phyloP scores from a whole-genome alignment of 2,797 vertebrate species.

The Sarcoramphus papa region DNA sequence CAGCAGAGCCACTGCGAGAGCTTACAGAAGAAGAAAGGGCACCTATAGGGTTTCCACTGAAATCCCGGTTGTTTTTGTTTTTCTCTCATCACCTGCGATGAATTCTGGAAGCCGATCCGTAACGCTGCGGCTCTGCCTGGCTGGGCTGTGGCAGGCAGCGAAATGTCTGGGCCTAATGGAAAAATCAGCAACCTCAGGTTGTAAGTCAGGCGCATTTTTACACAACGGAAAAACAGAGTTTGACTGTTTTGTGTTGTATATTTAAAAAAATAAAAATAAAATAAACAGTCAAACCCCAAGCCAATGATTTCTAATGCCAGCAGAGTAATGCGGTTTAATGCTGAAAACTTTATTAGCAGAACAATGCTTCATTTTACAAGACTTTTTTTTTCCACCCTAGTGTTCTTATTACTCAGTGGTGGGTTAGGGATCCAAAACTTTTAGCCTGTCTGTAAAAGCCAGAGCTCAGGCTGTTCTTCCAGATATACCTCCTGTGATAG shows the following conservation, averaged over 20 bases:
- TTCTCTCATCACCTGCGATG: background rate
- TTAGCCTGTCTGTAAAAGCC: background rate
- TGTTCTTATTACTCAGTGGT: constrained; percentile 33
- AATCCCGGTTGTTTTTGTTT: background rate
- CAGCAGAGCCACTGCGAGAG: accelerated
- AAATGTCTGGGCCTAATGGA: constrained; percentile 49
- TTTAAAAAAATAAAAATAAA: constrained; percentile 35
- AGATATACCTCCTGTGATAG: background rate
- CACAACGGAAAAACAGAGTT: constrained; percentile 35
- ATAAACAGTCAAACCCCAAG: constrained; percentile 61
- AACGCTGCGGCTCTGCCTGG: background rate
- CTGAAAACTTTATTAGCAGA: constrained; percentile 62
- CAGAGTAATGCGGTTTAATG: constrained; percentile 40
- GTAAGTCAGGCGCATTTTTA: constrained; percentile 17
- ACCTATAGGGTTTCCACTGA: background rate
- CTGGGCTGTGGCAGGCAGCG: background rate
- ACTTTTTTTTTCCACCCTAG: constrained; percentile 50
- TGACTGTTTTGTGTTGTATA: constrained; percentile 33
- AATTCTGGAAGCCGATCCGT: constrained; percentile 26
- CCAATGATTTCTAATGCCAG: constrained; percentile 28
- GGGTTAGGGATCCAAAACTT: constrained; percentile 22
- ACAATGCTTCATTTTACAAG: constrained; percentile 65
- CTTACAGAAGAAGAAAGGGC: background rate
- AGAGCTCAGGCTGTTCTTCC: background rate
- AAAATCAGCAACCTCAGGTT: constrained; percentile 57